Evolutionary conservation across 2,113 vertebrate species (phyloP).

Genomic region (Nanorana parkeri): DNA sequence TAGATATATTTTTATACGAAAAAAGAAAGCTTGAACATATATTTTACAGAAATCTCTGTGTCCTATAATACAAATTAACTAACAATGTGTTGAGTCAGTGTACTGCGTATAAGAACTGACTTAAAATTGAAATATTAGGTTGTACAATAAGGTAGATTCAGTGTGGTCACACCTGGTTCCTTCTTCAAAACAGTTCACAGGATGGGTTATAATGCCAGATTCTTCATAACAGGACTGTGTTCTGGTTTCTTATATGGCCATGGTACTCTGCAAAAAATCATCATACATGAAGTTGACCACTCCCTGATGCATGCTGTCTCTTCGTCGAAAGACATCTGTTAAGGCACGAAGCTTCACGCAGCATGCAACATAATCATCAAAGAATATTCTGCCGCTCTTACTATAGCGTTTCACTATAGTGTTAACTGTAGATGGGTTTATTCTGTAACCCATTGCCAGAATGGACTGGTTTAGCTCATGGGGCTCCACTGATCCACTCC

Average conservation of each 20-base stretch:
- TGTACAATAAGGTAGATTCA: conserved; percentile 50
- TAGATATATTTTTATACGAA: too few species aligned
- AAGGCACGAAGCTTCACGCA: conserved; percentile 84
- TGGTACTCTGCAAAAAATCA: conserved; percentile 82
- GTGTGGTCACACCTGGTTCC: conserved; percentile 59
- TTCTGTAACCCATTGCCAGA: conserved; percentile 83
- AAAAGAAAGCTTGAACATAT: neutral
- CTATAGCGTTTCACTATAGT: conserved; percentile 84
- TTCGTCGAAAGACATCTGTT: too few species aligned
- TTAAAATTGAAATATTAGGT: conserved; percentile 57
- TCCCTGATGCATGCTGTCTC: too few species aligned
- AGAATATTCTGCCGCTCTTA: conserved; percentile 83
- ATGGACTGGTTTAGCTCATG: conserved; percentile 84
- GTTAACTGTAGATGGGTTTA: conserved; percentile 80
- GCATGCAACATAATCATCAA: conserved; percentile 93
- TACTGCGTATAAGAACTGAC: conserved; percentile 53
- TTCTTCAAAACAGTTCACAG: conserved; percentile 62
- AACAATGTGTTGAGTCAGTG: conserved; percentile 44
- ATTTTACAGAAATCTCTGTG: conserved; percentile 16
- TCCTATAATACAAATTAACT: conserved; percentile 38
- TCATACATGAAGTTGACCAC: too few species aligned
- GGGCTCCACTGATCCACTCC: conserved; percentile 84
- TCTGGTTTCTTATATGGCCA: conserved; percentile 73
- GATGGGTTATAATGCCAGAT: conserved; percentile 23
- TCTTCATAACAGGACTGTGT: conserved; percentile 51